Evolutionary conservation across 2,113 vertebrate species (phyloP).

Genomic region (Megaleporinus macrocephalus): DNA sequence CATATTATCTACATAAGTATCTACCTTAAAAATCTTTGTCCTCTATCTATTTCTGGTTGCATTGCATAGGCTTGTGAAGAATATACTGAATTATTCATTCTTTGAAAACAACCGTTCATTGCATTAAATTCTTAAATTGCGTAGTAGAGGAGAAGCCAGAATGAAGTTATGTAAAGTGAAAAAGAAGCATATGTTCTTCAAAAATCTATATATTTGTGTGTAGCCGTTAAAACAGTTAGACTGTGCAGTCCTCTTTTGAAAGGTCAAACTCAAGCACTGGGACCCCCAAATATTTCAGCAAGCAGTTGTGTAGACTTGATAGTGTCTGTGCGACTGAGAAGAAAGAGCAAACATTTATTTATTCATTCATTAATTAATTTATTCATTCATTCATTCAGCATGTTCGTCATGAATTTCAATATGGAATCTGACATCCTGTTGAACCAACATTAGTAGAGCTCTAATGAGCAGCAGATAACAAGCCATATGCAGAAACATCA

Average conservation of each 20-base stretch:
- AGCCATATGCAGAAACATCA: not conserved
- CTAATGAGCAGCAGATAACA: not conserved
- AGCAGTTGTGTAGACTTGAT: not conserved
- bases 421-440: not conserved
- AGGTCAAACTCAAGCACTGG: not conserved
- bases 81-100: too few species aligned
- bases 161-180: not conserved
- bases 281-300: not conserved
- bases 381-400: not conserved
- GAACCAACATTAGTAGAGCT: not conserved
- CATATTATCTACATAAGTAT: too few species aligned
- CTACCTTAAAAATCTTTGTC: too few species aligned
- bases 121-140: too few species aligned
- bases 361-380: not conserved
- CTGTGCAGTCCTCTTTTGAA: slow-evolving; percentile 13
- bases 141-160: too few species aligned
- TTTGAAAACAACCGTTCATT: too few species aligned
- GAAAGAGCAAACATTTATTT: not conserved
- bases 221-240: not conserved
- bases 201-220: not conserved
- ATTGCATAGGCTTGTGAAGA: too few species aligned
- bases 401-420: not conserved
- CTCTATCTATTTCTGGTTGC: too few species aligned
- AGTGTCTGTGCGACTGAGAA: not conserved
- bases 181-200: not conserved